Evolutionary conservation across 2,888 invertebrate species (phyloP).

Genomic region (Cantharis rustica): DNA sequence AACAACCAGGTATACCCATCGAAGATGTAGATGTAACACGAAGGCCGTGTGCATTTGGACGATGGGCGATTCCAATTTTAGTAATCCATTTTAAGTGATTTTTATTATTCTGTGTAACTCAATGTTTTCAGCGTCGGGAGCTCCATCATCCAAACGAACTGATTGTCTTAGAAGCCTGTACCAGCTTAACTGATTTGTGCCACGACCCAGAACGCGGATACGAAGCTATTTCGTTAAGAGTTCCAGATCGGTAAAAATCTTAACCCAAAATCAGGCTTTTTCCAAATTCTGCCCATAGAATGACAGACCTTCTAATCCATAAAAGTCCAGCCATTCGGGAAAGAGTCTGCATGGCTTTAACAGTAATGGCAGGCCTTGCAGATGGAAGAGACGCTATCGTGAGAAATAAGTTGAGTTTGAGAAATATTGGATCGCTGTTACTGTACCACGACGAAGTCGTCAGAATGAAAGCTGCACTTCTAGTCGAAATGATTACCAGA

Average conservation of each 20-base stretch:
- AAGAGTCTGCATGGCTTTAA: constrained; percentile 50
- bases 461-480: constrained; percentile 51
- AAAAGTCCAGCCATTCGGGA: constrained; percentile 52
- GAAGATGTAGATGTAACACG: constrained; percentile 54
- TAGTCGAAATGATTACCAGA: constrained; percentile 52
- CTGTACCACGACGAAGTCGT: constrained; percentile 49
- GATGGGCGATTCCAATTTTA: constrained; percentile 55
- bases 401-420: constrained; percentile 46
- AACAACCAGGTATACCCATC: constrained; percentile 54
- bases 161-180: constrained; percentile 52
- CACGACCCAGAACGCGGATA: constrained; percentile 56
- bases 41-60: constrained; percentile 54
- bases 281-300: constrained; percentile 35
- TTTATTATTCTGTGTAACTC: neutral
- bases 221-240: constrained; percentile 52
- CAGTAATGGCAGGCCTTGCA: constrained; percentile 49
- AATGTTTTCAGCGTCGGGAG: constrained; percentile 49
- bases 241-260: constrained; percentile 52
- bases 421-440: constrained; percentile 45
- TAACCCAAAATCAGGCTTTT: neutral
- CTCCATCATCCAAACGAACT: constrained; percentile 48
- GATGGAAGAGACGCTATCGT: constrained; percentile 54
- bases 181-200: constrained; percentile 54
- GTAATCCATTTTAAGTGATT: too few species aligned
- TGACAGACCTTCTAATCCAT: constrained; percentile 49